These are phyloP conservation scores for Amphiprion ocellaris DNA, from an alignment of 2,113 vertebrate genomes.

Conservation along the genomic window DNA sequence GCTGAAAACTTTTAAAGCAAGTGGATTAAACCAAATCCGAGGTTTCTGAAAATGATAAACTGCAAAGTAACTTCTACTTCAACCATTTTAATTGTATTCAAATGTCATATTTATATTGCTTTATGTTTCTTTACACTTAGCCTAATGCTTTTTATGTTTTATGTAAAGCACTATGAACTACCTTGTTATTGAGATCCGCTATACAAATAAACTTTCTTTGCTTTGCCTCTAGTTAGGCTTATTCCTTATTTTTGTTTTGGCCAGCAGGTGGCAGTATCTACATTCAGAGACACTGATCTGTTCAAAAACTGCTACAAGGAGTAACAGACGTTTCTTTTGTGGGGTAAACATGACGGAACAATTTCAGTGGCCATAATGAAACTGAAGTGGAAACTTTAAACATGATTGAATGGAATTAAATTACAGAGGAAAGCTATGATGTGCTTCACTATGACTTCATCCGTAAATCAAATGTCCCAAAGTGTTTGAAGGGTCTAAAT, in stretches of 20 bases:
- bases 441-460: not conserved
- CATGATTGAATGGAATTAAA: constrained; percentile 18
- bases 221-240: not conserved
- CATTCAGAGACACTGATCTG: not conserved
- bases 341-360: not conserved
- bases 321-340: not conserved
- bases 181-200: too few relatives aligned
- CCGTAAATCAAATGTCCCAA: not conserved
- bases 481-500: constrained; percentile 5
- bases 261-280: constrained; percentile 10
- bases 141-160: too few relatives aligned
- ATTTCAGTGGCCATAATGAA: constrained; percentile 24
- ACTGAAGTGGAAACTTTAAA: constrained; percentile 15
- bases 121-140: too few relatives aligned
- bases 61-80: too few relatives aligned
- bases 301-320: not conserved
- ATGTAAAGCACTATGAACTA: too few relatives aligned
- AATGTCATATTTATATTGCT: too few relatives aligned
- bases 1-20: not conserved
- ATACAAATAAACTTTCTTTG: too few relatives aligned
- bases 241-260: not conserved
- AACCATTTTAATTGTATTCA: too few relatives aligned
- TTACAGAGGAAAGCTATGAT: constrained; percentile 2
- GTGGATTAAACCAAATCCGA: too few relatives aligned
- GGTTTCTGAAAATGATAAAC: too few relatives aligned